phyloP scores from a whole-genome alignment of 2,113 vertebrate species.

The Poecilia latipinna region DNA sequence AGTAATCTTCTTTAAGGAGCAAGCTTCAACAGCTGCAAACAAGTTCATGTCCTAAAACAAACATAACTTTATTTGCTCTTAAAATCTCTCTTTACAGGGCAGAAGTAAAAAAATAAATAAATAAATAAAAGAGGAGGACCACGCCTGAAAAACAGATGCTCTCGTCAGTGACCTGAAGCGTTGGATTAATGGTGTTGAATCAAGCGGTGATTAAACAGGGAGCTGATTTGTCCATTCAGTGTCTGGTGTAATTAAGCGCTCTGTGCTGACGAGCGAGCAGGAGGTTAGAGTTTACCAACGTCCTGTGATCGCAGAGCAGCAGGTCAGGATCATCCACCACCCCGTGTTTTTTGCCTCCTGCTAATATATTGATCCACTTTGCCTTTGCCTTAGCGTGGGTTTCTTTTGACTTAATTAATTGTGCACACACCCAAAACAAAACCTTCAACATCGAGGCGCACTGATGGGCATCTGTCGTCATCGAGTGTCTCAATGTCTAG shows the following conservation, averaged over 20 bases:
- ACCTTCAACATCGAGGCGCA: slow-evolving; percentile 4
- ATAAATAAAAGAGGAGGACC: neutral
- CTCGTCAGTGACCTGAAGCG: neutral
- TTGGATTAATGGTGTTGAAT: slow-evolving; percentile 18
- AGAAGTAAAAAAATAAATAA: neutral
- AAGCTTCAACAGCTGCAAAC: slow-evolving; percentile 7
- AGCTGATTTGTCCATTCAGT: slow-evolving; percentile 21
- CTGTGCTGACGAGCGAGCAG: slow-evolving; percentile 11
- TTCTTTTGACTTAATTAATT: slow-evolving; percentile 40
- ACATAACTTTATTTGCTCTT: slow-evolving; percentile 19
- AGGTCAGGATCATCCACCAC: slow-evolving; percentile 39
- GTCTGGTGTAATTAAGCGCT: slow-evolving; percentile 5
- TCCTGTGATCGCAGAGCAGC: slow-evolving; percentile 48
- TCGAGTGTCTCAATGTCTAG: slow-evolving; percentile 11
- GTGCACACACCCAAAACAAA: slow-evolving; percentile 18
- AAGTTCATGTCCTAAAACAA: slow-evolving; percentile 23
- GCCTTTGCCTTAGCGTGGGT: neutral
- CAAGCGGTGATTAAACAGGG: slow-evolving; percentile 35
- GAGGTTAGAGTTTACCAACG: slow-evolving; percentile 62
- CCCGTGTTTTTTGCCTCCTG: slow-evolving; percentile 2
- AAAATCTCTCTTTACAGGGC: slow-evolving; percentile 10
- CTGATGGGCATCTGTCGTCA: slow-evolving; percentile 53
- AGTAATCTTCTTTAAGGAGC: slow-evolving; percentile 13
- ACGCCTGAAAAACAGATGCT: neutral
- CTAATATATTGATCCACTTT: slow-evolving; percentile 55